Evolutionary conservation across 2,888 invertebrate genomes (phyloP).

Genomic region (Microchrysa polita): DNA sequence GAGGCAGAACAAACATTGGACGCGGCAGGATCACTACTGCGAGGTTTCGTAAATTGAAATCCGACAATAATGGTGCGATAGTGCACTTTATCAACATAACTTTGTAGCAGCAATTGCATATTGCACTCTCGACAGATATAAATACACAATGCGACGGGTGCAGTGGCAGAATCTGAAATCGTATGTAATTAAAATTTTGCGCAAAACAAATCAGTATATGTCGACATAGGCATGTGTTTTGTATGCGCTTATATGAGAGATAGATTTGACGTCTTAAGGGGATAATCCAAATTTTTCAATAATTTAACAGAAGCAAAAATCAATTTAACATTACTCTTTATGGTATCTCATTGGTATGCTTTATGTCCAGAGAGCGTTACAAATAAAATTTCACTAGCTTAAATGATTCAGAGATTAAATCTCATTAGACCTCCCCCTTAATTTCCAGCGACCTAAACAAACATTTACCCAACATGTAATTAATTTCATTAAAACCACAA

Average conservation of each 20-base stretch:
- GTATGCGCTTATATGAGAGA: background rate
- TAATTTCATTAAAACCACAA: slow-evolving; percentile 36
- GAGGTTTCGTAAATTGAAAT: slow-evolving; percentile 35
- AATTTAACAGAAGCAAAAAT: too few relatives aligned
- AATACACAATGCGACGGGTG: slow-evolving; percentile 1
- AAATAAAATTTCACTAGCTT: too few relatives aligned
- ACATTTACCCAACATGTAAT: slow-evolving; percentile 14
- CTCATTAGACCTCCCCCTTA: background rate
- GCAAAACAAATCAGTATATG: slow-evolving; percentile 28
- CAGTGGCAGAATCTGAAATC: slow-evolving; percentile 8
- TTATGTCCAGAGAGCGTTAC: too few relatives aligned
- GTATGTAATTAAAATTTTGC: slow-evolving; percentile 37
- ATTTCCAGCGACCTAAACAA: background rate
- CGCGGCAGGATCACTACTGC: slow-evolving; percentile 41
- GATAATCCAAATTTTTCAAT: too few relatives aligned
- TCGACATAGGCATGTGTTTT: slow-evolving; percentile 1
- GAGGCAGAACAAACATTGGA: slow-evolving; percentile 24
- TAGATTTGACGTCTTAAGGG: background rate
- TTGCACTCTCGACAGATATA: slow-evolving; percentile 6
- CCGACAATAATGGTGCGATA: slow-evolving; percentile 28
- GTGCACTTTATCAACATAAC: slow-evolving; percentile 38
- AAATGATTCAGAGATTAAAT: too few relatives aligned
- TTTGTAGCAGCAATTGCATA: slow-evolving; percentile 19
- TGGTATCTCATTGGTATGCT: too few relatives aligned
- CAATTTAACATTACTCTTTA: too few relatives aligned